phyloP scores from a whole-genome alignment of 1,140 invertebrate genomes.

The Diorhabda sublineata region DNA sequence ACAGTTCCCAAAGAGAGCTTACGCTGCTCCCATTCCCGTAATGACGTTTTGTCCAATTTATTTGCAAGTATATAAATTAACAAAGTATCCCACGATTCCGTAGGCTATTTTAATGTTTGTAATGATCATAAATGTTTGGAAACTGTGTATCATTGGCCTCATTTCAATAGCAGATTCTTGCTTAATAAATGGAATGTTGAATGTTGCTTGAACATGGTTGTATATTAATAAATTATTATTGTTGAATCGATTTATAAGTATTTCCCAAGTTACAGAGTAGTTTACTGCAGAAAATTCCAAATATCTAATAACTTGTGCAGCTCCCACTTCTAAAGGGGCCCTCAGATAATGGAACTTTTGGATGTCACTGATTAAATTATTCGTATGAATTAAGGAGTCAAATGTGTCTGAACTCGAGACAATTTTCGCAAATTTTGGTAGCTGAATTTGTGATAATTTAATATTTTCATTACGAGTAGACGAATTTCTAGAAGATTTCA shows the following conservation, averaged over 20 bases:
- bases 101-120: constrained; percentile 8
- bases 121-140: constrained; percentile 14
- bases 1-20: no score
- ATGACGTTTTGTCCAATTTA: no score
- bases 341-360: constrained; percentile 30
- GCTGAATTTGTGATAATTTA: constrained; percentile 30
- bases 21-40: no score
- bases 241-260: constrained; percentile 42
- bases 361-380: constrained; percentile 17
- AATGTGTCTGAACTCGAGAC: constrained; percentile 39
- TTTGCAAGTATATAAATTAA: no score
- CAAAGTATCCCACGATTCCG: no score
- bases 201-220: constrained; percentile 17
- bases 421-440: constrained; percentile 35
- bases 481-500: no score
- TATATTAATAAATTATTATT: constrained; percentile 37
- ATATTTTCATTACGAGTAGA: constrained; percentile 5
- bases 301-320: constrained; percentile 32
- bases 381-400: constrained; percentile 23
- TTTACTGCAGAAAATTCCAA: no score
- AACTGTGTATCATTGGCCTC: constrained; percentile 1
- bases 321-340: constrained; percentile 32
- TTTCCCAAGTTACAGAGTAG: constrained; percentile 37
- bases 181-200: constrained; percentile 3
- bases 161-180: constrained; percentile 12